phyloP scores from a whole-genome alignment of 2,113 vertebrate species.

The Dicaeum eximium region DNA sequence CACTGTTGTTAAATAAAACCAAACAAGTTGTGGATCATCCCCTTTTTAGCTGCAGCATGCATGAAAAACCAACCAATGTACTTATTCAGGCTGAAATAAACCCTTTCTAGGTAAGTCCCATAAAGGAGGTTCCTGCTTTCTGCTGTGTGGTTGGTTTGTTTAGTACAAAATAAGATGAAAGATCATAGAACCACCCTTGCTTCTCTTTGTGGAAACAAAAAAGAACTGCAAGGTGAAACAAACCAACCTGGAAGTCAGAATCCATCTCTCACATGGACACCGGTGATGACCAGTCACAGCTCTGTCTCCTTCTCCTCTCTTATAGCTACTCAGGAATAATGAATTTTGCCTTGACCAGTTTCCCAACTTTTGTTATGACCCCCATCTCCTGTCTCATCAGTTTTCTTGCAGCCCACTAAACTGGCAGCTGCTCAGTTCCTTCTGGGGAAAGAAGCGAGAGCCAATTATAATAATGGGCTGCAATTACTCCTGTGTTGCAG shows the following conservation, averaged over 20 bases:
- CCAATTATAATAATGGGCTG: constrained; percentile 43
- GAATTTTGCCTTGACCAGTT: constrained; percentile 42
- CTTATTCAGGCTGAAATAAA: neutral
- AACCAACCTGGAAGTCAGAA: neutral
- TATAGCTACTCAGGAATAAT: constrained; percentile 2
- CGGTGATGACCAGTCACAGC: neutral
- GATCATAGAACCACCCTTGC: accelerated
- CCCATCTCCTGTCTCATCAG: constrained; percentile 25
- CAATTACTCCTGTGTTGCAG: constrained; percentile 48
- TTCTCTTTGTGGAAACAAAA: neutral
- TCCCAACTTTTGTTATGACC: constrained; percentile 8
- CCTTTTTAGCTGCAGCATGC: neutral
- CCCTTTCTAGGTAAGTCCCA: neutral
- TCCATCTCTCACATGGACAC: neutral
- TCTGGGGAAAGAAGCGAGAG: constrained; percentile 26
- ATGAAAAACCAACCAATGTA: neutral
- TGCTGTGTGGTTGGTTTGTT: neutral
- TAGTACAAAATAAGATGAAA: neutral
- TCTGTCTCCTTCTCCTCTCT: neutral
- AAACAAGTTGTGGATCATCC: neutral
- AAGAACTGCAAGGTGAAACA: neutral
- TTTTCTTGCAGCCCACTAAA: constrained; percentile 33
- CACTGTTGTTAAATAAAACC: neutral
- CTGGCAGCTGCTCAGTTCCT: constrained; percentile 47
- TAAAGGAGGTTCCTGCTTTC: neutral